Evolutionary conservation across 2,888 invertebrate genomes (phyloP).

Genomic region (Metellina segmentata): DNA sequence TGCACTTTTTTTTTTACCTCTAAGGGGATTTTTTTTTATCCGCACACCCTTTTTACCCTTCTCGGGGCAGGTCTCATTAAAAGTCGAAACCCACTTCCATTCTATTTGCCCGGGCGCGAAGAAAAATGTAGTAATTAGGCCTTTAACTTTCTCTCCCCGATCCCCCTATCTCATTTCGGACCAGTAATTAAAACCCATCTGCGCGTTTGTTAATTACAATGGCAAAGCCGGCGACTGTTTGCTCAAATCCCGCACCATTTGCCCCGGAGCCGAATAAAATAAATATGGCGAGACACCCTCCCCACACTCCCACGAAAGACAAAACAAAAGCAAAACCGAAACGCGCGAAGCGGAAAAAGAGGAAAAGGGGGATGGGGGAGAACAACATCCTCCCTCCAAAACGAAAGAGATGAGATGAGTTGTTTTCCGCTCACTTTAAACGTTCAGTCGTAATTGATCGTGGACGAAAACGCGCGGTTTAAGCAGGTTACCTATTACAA

Average conservation of each 20-base stretch:
- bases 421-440: slow-evolving; percentile 46
- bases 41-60: neutral
- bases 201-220: slow-evolving; percentile 73
- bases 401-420: slow-evolving; percentile 58
- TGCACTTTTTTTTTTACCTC: neutral
- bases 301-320: no score
- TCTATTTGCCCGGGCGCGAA: slow-evolving; percentile 52
- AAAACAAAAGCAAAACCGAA: slow-evolving; percentile 10
- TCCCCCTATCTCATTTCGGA: slow-evolving; percentile 30
- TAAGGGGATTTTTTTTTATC: slow-evolving; percentile 25
- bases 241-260: slow-evolving; percentile 72
- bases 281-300: no score
- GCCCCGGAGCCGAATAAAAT: slow-evolving; percentile 57
- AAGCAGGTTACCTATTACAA: no score
- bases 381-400: neutral
- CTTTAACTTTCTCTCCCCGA: slow-evolving; percentile 31
- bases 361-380: neutral
- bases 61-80: slow-evolving; percentile 49
- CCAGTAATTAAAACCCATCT: slow-evolving; percentile 75
- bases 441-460: slow-evolving; percentile 57
- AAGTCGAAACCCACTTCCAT: slow-evolving; percentile 48
- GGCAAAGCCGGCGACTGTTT: slow-evolving; percentile 59
- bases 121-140: slow-evolving; percentile 75
- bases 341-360: slow-evolving; percentile 9
- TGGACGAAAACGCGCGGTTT: neutral